Base-by-base conservation (phyloP, 2,888 invertebrate genomes). In the Antheraea yamamai region DNA sequence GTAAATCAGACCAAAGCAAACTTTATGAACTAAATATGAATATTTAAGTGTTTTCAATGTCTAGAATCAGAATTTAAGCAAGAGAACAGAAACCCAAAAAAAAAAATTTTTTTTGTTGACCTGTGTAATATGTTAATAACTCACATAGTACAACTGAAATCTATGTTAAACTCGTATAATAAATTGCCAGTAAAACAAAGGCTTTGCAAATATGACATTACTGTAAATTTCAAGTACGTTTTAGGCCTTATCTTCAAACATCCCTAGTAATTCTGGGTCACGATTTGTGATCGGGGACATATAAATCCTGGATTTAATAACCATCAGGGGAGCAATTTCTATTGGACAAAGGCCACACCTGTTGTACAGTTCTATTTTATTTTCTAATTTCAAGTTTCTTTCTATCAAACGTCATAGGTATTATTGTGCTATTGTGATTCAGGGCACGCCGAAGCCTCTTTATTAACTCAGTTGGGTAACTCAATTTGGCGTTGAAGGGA, bases 401-500 rank as follows among this genome's bases (percentile, higher is more conserved):
- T 82, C 83, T 86, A 85, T 84, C 81, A 83, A 80, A 87, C 12
- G 82, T 82, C 79, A 75, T 77, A 78, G 79, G 80, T 83, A 84
- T 84, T 87, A 85, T 83, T 84, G 80, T 82, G 78, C 81, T 81
- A 82, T 91, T 85, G 83, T 79, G 80, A 91, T 86, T 90, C 91
- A 75, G 83, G 80, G 83, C 91, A 92, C 91, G 91, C 84, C 80
- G 87, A 83, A 83, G 83, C 85, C 90, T 91, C 91, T 91, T 91
- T 91, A 92, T 92, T 91, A 92, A 91, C 91, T 91, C 88, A 86
- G 89, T 89, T 89, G 90, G 90, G 91, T 90, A 91, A 92, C 91
- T 91, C 91, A 91, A 91, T 91, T 91, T 91, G 85, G 88, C 88
- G 86, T 87, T 88, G 90, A 90, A 91, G 89, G 91, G 89, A 91